Percentiles rank a stretch among this genome's conserved stretches.
These are phyloP conservation scores for Litocranius walleri DNA, from an alignment of 2,113 vertebrate genomes.

Conservation along the genomic window DNA sequence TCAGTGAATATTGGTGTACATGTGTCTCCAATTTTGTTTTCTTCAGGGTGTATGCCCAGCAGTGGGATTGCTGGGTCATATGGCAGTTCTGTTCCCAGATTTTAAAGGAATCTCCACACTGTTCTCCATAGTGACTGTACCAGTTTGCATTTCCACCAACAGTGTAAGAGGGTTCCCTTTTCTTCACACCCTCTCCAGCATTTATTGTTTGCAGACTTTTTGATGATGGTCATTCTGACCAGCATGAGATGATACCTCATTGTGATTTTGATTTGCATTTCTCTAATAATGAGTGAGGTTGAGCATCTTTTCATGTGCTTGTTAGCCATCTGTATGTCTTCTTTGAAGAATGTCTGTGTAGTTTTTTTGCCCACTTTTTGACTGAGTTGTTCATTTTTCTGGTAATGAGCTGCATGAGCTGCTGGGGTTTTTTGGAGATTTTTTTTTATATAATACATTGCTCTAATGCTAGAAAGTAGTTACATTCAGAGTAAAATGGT, in stretches of 20 bases:
- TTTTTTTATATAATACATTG: background rate
- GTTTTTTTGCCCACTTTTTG: background rate
- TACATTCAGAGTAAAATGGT: background rate
- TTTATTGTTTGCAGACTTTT: background rate
- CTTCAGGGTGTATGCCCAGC: background rate
- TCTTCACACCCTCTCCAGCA: background rate
- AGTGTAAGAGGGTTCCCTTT: background rate
- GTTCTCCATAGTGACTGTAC: background rate
- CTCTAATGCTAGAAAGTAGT: background rate
- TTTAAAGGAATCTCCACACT: background rate
- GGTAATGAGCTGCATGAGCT: background rate
- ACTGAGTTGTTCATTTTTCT: background rate
- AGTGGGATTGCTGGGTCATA: background rate
- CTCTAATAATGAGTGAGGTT: background rate
- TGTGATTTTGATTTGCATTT: background rate
- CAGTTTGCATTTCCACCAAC: background rate
- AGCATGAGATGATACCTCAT: background rate
- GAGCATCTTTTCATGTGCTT: background rate
- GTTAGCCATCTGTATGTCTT: background rate
- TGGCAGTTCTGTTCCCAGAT: background rate
- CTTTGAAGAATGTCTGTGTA: background rate
- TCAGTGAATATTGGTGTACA: background rate
- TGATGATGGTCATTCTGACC: background rate
- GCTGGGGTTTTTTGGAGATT: background rate
- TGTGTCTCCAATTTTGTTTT: background rate